phyloP scores from a whole-genome alignment of 2,797 vertebrate genomes.

The Phoxinus dragarum region DNA sequence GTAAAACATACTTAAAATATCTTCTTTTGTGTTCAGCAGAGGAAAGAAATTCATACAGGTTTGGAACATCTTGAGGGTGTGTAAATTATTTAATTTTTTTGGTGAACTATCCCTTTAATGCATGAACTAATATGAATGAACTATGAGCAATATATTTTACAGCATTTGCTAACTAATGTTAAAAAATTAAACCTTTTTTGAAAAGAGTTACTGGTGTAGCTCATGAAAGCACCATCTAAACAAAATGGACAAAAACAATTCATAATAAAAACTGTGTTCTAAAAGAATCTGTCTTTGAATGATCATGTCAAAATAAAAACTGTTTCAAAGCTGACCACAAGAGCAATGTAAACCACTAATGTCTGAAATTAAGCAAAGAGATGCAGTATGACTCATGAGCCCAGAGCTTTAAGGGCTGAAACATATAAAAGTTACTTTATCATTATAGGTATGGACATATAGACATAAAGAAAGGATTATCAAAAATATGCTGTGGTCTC shows the following conservation, averaged over 20 bases:
- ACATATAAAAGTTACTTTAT: not conserved
- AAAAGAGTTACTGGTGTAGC: not conserved
- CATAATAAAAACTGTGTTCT: not conserved
- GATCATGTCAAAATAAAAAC: constrained; percentile 4
- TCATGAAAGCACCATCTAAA: not conserved
- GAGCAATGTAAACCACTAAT: not conserved
- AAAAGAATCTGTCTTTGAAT: not conserved
- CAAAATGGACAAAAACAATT: not conserved
- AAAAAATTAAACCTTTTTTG: not conserved
- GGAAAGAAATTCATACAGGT: not conserved
- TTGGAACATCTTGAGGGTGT: not conserved
- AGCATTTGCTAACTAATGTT: not conserved
- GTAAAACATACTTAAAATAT: not conserved
- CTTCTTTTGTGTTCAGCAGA: not conserved
- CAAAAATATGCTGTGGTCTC: not conserved
- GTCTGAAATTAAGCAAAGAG: not conserved
- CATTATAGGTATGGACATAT: not conserved
- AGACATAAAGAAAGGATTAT: not conserved
- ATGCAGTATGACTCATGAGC: not conserved
- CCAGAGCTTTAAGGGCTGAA: not conserved
- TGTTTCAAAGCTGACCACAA: not conserved
- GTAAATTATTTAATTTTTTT: not conserved
- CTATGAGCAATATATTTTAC: not conserved
- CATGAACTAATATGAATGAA: not conserved
- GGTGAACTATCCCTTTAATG: not conserved